These are phyloP conservation scores for Aphrocallistes beatrix DNA, from an alignment of 37 sponge, comb jelly and placozoan genomes.

Conservation along the genomic window DNA sequence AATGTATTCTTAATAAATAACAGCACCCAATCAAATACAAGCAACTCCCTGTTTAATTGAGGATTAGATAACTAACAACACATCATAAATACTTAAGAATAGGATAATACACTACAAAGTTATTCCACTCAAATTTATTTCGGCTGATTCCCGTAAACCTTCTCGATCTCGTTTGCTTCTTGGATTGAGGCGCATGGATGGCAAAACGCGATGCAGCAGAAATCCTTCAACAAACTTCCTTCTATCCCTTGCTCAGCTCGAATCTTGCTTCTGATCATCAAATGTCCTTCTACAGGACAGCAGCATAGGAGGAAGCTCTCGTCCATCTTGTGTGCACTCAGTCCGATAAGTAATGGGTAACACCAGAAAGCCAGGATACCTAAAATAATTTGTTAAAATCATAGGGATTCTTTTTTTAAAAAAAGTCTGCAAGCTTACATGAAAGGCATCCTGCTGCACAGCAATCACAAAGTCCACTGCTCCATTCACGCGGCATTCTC, in stretches of 20 bases:
- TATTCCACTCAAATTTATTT: not conserved
- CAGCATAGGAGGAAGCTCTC: conserved; percentile 1
- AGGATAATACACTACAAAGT: not conserved
- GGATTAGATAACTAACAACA: not conserved
- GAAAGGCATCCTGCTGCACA: conserved; percentile 17
- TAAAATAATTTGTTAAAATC: not conserved
- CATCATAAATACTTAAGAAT: not conserved
- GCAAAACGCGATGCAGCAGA: not conserved
- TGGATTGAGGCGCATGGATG: not conserved
- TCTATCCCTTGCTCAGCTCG: conserved; percentile 5
- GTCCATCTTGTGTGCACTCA: conserved; percentile 1
- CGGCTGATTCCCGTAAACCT: conserved; percentile 3
- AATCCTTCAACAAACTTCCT: not conserved
- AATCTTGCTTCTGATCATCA: not conserved
- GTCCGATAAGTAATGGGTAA: not conserved
- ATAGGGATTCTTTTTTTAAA: not conserved
- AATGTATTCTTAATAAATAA: too few relatives aligned
- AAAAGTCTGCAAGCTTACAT: not conserved
- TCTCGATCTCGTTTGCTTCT: conserved; percentile 13
- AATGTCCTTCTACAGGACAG: not conserved
- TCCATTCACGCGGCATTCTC: conserved; percentile 21
- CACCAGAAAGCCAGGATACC: not conserved
- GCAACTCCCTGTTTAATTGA: too few relatives aligned
- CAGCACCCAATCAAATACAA: too few relatives aligned
- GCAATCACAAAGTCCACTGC: conserved; percentile 14